Evolutionary conservation across 2,888 invertebrate species (phyloP), one percentile per base, ranked within the genome.

Genomic region (Hydropsyche betteni): DNA sequence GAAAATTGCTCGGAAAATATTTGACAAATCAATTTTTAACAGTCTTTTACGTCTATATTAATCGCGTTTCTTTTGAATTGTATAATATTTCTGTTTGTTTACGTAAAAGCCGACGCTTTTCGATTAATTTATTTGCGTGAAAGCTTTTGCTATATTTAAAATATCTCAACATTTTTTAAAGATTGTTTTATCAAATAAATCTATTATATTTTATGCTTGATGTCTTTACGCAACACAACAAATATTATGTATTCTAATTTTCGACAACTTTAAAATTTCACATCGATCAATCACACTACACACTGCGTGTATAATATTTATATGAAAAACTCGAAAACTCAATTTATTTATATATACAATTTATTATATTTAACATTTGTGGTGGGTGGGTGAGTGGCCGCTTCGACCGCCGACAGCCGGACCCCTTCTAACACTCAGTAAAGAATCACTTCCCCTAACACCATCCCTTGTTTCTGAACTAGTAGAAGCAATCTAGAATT

Each of bases 371-470:
- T 6, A 44, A 38, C 53, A 14, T 72, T 72, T 14, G 34, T 64
- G 64, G 16, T 70, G 69, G 34, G 33, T 68, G 61, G 61, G 33
- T 61, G 33, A 61, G 51, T 70, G 70, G 53, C 38, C 72, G 72
- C 72, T 55, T 72, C 75, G 77, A 64, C 75, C 75, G 77, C 77
- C 77, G 77, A 77, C 77, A 77, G 77, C 77, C 77, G 74, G 73
- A 51, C 36, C 58, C 68, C 68, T 58, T 51, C 34, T 24, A 12
- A 55, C 72, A 68, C 33, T 70, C 51, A 10, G 52, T 52, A 70
- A 74, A 68, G 24, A 24, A 24, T 24, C 24, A 24, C 24, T n/a
- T 64, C 64, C 64, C n/a, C n/a, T 55, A 55, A 16, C 55, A 55
- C n/a, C 12, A 10, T 55, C 12, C 55, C 55, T 16, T 6, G n/a